Evolutionary conservation across 2,113 vertebrate species (phyloP).

Genomic region (Nothocercus julius): DNA sequence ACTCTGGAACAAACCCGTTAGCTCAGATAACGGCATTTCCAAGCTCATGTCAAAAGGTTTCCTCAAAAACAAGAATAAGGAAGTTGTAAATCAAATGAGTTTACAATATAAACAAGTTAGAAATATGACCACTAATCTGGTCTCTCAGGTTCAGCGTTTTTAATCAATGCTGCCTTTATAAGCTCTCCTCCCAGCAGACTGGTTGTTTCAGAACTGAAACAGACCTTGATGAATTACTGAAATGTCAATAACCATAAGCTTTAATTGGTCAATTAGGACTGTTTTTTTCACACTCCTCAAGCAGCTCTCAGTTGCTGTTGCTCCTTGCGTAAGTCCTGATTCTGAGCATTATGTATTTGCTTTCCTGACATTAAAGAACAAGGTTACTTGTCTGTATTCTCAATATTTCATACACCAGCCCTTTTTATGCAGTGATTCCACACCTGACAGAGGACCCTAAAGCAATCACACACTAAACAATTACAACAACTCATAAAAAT

Average conservation of each 20-base stretch:
- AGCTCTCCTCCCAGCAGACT: neutral
- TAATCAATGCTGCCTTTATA: neutral
- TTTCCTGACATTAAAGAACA: neutral
- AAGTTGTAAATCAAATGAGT: neutral
- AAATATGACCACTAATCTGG: neutral
- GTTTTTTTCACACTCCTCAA: neutral
- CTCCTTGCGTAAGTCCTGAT: neutral
- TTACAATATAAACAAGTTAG: neutral
- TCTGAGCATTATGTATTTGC: neutral
- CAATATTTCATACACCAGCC: neutral
- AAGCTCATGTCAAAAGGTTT: neutral
- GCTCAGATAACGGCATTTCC: neutral
- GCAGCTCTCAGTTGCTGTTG: neutral
- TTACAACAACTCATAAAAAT: constrained; percentile 70
- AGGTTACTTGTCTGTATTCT: neutral
- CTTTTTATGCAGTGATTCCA: constrained; percentile 15
- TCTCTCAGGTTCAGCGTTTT: neutral
- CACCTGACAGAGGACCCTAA: constrained; percentile 38
- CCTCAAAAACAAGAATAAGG: neutral
- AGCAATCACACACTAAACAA: constrained; percentile 64
- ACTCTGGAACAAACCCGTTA: neutral
- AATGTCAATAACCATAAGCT: neutral
- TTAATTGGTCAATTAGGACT: neutral
- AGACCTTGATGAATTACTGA: neutral
- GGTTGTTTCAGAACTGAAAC: neutral